phyloP scores from a whole-genome alignment of 2,113 vertebrate species.

The Glaucidium brasilianum region DNA sequence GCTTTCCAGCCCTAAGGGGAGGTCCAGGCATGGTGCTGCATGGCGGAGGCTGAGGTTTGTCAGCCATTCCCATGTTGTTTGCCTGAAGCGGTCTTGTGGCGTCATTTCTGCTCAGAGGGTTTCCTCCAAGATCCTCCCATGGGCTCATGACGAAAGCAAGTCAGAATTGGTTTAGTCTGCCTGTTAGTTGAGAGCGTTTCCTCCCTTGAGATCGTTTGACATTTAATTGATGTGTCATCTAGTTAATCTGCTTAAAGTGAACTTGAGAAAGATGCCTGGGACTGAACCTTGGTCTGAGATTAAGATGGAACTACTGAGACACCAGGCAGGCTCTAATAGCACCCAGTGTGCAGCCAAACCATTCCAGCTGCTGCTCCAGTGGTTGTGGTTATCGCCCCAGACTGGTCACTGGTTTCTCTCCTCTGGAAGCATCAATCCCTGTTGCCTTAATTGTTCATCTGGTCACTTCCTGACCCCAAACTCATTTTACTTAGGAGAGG shows the following conservation, averaged over 20 bases:
- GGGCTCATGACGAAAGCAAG: not conserved
- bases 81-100: not conserved
- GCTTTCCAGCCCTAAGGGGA: not conserved
- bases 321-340: not conserved
- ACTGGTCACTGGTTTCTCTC: not conserved
- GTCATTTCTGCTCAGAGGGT: not conserved
- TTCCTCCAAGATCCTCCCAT: not conserved
- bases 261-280: not conserved
- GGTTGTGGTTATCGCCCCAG: fast-evolving
- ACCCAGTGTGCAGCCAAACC: not conserved
- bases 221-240: not conserved
- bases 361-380: not conserved
- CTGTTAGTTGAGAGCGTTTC: not conserved
- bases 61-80: not conserved
- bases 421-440: not conserved
- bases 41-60: not conserved
- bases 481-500: not conserved
- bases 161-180: not conserved
- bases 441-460: not conserved
- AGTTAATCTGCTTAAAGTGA: not conserved
- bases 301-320: not conserved
- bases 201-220: not conserved
- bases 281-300: not conserved
- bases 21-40: not conserved
- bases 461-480: not conserved